Base-by-base conservation (phyloP, 2,888 invertebrate species). In the Plebejus argus region DNA sequence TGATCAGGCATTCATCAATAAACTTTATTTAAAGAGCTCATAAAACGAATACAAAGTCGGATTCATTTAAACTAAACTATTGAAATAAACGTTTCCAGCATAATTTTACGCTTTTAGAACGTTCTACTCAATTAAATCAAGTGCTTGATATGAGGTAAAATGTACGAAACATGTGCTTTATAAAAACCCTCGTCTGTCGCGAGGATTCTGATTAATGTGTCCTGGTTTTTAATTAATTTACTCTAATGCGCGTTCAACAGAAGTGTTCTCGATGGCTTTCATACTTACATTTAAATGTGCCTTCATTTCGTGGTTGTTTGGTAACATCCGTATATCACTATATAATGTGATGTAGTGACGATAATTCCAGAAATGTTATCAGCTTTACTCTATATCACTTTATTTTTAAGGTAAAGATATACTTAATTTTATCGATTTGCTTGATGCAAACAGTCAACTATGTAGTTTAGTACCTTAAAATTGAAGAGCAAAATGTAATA, bases 121-220 rank as follows among this genome's bases (percentile, higher is more conserved):
- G 35, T 39, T 39, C 71, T 39, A 39, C 71, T 71, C 20, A 39
- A 71, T 71, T 71, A 71, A 71, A 39, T 71, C 20, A 71, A 71
- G 71, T 71, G 71, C 71, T 66, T 66, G 33, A 66, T 66, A 33
- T 66, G 66, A 66, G 33, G 18, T 66, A 66, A 66, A 28, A 33
- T 66, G 66, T 33, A 66, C 33, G 28, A 66, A 66, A 66, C 66
- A 33, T 66, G 66, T 33, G 28, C 66, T 66, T 66, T 66, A 66
- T 66, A 66, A 66, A 66, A 66, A 66, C 66, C 66, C 28, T 15
- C 66, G 66, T 15, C 66, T 66, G 66, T 66, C 33, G 66, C 28
- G 28, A 33, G 66, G 66, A 18, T 28, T 28, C 28, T 28, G 28
- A 15, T 33, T 28, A 66, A 66, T 66, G 66, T 28, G 28, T 66